Evolutionary conservation across 2,888 invertebrate species (phyloP).

Genomic region (Epirrhoe alternata): DNA sequence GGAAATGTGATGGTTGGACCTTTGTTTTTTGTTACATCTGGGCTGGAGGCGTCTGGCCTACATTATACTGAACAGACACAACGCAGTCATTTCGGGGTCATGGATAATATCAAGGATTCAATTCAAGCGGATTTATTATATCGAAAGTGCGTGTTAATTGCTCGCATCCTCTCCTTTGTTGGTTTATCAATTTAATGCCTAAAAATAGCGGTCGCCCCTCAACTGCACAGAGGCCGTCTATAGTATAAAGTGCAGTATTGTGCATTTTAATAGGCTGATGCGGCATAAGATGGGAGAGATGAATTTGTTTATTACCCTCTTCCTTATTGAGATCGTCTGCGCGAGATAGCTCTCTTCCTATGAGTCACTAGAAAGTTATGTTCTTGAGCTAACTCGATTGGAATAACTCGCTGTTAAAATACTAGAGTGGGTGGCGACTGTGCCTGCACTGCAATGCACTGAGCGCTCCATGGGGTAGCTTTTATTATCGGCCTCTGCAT

Average conservation of each 20-base stretch:
- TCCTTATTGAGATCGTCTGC: slow-evolving; percentile 85
- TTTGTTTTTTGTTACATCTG: slow-evolving; percentile 61
- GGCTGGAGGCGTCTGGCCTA: slow-evolving; percentile 60
- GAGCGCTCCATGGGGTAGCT: slow-evolving; percentile 43
- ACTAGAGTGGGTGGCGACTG: slow-evolving; percentile 53
- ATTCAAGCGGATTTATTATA: slow-evolving; percentile 54
- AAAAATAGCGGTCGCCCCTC: slow-evolving; percentile 79
- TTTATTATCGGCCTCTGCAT: slow-evolving; percentile 35
- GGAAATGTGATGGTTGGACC: slow-evolving; percentile 64
- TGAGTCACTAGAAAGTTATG: slow-evolving; percentile 84
- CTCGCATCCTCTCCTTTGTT: slow-evolving; percentile 81
- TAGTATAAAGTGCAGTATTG: slow-evolving; percentile 83
- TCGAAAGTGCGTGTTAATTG: slow-evolving; percentile 80
- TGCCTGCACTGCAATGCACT: slow-evolving; percentile 29
- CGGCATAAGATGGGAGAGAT: slow-evolving; percentile 83
- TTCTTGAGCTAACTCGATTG: slow-evolving; percentile 77
- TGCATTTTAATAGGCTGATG: slow-evolving; percentile 81
- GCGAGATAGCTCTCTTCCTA: slow-evolving; percentile 84
- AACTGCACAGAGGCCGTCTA: slow-evolving; percentile 61
- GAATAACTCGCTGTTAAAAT: slow-evolving; percentile 65
- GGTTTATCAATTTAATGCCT: slow-evolving; percentile 79
- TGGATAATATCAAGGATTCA: slow-evolving; percentile 54
- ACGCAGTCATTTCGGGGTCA: slow-evolving; percentile 52
- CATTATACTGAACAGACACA: slow-evolving; percentile 53
- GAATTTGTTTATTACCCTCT: slow-evolving; percentile 85